phyloP scores from a whole-genome alignment of 2,888 invertebrate species.

The Ernsta delagoae region DNA sequence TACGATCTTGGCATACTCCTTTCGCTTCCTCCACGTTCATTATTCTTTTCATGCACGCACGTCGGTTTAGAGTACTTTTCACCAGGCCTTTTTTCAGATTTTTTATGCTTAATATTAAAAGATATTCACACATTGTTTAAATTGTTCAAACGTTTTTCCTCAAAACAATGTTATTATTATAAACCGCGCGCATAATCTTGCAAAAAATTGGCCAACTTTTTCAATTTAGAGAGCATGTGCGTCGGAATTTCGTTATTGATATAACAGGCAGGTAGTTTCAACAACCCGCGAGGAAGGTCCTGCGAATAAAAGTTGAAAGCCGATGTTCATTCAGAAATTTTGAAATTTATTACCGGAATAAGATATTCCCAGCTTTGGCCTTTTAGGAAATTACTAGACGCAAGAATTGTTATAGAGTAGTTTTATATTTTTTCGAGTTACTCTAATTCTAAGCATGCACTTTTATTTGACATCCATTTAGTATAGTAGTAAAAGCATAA shows the following conservation, averaged over 20 bases:
- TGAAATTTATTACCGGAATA: neutral
- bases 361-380: neutral
- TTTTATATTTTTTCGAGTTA: no score
- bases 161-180: neutral
- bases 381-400: neutral
- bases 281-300: neutral
- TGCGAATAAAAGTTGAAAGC: constrained; percentile 1
- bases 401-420: neutral
- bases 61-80: no score
- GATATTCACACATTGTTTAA: neutral
- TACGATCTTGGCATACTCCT: no score
- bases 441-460: no score
- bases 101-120: neutral
- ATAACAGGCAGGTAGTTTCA: constrained; percentile 1
- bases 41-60: no score
- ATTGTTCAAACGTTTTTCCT: neutral
- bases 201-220: neutral
- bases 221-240: neutral
- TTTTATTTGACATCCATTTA: no score
- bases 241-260: constrained; percentile 6
- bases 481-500: no score
- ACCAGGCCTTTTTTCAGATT: no score
- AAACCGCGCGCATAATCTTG: neutral
- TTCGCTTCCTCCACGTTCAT: no score
- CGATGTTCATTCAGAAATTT: neutral